These are phyloP conservation scores for Macquaria ambigua DNA, from an alignment of 2,113 vertebrate species.

Conservation along the genomic window DNA sequence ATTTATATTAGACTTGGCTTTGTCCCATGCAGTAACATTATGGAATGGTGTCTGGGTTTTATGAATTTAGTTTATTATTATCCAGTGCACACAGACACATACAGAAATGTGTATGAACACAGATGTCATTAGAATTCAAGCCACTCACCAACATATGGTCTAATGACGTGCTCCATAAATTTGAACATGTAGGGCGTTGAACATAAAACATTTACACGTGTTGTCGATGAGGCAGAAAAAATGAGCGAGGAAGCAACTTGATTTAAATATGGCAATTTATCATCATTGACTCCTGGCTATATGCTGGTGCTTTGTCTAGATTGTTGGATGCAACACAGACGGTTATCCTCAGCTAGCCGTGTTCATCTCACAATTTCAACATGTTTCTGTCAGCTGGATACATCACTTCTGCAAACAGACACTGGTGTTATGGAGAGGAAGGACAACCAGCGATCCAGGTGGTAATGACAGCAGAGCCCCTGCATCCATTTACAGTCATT, in stretches of 20 bases:
- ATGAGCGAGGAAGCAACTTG: slow-evolving; percentile 37
- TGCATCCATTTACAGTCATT: slow-evolving; percentile 9
- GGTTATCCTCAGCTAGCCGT: slow-evolving; percentile 18
- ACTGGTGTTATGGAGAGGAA: neutral
- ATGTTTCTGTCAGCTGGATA: slow-evolving; percentile 33
- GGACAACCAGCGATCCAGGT: neutral
- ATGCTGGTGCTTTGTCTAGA: slow-evolving; percentile 41
- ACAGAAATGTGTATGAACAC: neutral
- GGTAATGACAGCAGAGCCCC: neutral
- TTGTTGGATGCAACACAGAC: slow-evolving; percentile 45
- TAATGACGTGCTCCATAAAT: slow-evolving; percentile 65
- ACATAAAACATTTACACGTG: slow-evolving; percentile 65
- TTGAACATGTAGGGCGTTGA: slow-evolving; percentile 19
- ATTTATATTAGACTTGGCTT: slow-evolving; percentile 19
- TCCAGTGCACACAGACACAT: neutral
- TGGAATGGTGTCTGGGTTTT: slow-evolving; percentile 22
- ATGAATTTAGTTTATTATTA: slow-evolving; percentile 53
- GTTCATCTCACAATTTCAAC: neutral
- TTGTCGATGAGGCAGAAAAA: slow-evolving; percentile 64
- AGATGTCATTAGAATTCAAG: slow-evolving; percentile 39
- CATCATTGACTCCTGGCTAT: slow-evolving; percentile 28
- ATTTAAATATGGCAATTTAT: slow-evolving; percentile 62
- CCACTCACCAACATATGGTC: slow-evolving; percentile 23
- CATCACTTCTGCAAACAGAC: slow-evolving; percentile 2
- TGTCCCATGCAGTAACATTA: neutral